Base-by-base conservation (phyloP, 2,113 vertebrate genomes). In the Agapornis roseicollis region DNA sequence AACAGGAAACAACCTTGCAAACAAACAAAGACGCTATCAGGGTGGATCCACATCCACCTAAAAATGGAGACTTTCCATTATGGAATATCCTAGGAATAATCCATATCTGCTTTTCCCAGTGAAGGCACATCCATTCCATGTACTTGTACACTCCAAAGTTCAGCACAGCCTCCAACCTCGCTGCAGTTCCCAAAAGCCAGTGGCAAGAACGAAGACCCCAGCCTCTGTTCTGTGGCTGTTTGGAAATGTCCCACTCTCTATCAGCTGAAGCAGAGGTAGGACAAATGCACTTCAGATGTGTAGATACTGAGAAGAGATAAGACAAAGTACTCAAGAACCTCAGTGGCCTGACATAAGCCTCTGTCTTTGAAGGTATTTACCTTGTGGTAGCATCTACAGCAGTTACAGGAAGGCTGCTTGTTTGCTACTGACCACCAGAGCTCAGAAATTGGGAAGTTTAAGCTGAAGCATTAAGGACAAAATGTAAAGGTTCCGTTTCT, bases 1-100 rank as follows among this genome's bases (percentile, higher is more conserved):
- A 95, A 93, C 81, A 96, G 97, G 97, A 98, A 98, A 95, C 56
- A 74, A 89, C 19, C 85, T 60, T 70, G 81, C 84, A 97, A 98
- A 97, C 92, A 97, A 97, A 96, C 71, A 96, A 95, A 94, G 81
- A 92, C 94, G 18, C 17, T 52, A 76, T 91, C 74, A 92, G 90
- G 58, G 93, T 90, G 89, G 93, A 94, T 92, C 94, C 66, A 84
- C 66, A 49, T 27, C 53, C 85, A 91, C 71, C 72, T 88, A 77
- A 73, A 95, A 93, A 74, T 13, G 47, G 90, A 91, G 64, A 81
- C 71, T 96, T 95, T 94, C 92, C 91, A 90, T 71, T 65, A 76
- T 53, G 90, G 76, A 95, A 95, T 33, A n/a, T 91, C 78, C 73
- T 64, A 80, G 47, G 33, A 88, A 68, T 81, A 85, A 93, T 28